These are phyloP conservation scores for Nemopilema nomurai DNA, from an alignment of 30 jellyfish, hydroid and myxozoan species.

Conservation along the genomic window DNA sequence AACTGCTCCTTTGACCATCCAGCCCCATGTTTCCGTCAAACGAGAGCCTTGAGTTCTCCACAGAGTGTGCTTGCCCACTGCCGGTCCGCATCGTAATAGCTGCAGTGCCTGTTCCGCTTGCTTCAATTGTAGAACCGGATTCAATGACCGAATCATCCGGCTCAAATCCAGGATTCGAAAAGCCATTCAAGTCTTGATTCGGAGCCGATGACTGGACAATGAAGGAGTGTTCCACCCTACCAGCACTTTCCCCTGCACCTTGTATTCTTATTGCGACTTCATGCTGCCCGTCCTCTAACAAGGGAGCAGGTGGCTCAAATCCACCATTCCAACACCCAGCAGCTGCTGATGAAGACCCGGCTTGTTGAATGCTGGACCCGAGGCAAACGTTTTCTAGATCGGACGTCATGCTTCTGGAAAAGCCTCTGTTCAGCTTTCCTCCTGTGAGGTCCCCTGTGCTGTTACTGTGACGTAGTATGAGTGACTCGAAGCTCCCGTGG, in stretches of 20 bases:
- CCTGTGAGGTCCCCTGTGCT: not conserved
- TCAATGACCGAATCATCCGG: not conserved
- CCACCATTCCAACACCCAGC: not conserved
- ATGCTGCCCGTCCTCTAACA: not conserved
- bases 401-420: not conserved
- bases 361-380: not conserved
- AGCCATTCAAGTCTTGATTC: not conserved
- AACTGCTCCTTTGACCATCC: conserved; percentile 1
- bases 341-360: not conserved
- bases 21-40: not conserved
- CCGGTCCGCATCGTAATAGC: not conserved
- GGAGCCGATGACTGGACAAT: not conserved
- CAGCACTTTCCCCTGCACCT: not conserved
- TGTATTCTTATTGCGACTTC: not conserved
- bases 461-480: conserved; percentile 7
- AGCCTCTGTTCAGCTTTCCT: not conserved
- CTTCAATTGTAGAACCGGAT: not conserved
- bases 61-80: not conserved
- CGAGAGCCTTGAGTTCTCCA: not conserved
- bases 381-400: not conserved
- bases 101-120: not conserved
- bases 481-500: conserved; percentile 42
- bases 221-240: not conserved
- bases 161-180: not conserved
- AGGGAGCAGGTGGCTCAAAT: not conserved